Conservation (phyloP, 1,140 invertebrate genomes). For the Carposina sasakii region DNA sequence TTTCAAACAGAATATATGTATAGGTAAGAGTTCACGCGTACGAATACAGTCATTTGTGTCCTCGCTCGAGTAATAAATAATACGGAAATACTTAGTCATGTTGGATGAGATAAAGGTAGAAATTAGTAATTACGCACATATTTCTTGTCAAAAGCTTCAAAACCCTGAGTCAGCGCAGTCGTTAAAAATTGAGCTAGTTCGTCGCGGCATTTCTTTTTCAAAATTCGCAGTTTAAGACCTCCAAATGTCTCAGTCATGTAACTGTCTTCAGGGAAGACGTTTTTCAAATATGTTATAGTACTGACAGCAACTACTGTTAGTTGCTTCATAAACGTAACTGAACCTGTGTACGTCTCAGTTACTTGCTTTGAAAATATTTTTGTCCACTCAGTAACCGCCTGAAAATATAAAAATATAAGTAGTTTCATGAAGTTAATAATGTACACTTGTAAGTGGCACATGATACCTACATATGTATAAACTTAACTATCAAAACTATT, state of each 20-base stretch:
- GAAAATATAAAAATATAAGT: no score
- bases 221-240: constrained; percentile 36
- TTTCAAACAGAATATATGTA: no score
- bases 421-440: no score
- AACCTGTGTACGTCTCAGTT: constrained; percentile 50
- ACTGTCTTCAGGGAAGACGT: constrained; percentile 43
- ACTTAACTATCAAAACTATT: no score
- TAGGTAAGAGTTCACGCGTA: no score
- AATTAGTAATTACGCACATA: constrained; percentile 40
- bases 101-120: background rate
- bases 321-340: constrained; percentile 58
- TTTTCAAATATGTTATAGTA: constrained; percentile 50
- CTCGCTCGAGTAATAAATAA: no score
- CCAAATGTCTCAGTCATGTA: constrained; percentile 43
- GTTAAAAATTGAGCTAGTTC: constrained; percentile 51
- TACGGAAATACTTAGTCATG: no score
- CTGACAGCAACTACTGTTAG: constrained; percentile 48
- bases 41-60: no score
- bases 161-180: constrained; percentile 43
- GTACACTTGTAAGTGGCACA: no score
- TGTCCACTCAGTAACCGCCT: constrained; percentile 45
- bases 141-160: constrained; percentile 59
- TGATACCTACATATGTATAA: no score
- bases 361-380: constrained; percentile 44
- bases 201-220: constrained; percentile 48